Base-by-base conservation (phyloP, 1,140 invertebrate genomes). In the Cylas formicarius region DNA sequence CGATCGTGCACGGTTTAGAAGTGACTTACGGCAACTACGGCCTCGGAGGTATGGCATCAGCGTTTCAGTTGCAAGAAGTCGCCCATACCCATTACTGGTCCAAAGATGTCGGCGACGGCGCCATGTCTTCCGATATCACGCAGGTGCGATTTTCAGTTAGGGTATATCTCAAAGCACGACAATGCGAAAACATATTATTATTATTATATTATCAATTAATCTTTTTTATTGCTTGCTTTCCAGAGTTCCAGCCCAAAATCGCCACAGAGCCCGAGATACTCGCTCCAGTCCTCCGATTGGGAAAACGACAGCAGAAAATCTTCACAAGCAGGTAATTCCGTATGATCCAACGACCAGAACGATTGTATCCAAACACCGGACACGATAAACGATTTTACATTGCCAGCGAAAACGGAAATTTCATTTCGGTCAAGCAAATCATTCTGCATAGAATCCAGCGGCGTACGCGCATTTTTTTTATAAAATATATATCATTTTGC, bases 61-160 rank as follows among this genome's bases (percentile, higher is more conserved):
- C 92, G 9, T 95, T 93, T 66, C 92, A 96, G 68, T 72, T 98
- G 31, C 81, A 97, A 49, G 95, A 99, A 74, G 94, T 99, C 61
- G 90, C 93, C 2, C 94, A 99, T 67, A 99, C 95, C 0, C 95
- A 99, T 68, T 99, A 90, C 64, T 98, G 93, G 92, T 86, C 84
- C 34, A 88, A 90, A 62, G 92, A 96, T 60, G 62, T 85, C 1
- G 70, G 70, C 9, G 78, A 88, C 28, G 44, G 51, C 9, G 46
- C 38, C 11, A 44, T 36, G 19, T 48, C 45, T 16, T 19, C 54
- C 17, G 60, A 63, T 48, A 48, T 62, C n/a, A 63, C 61, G 20
- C 55, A 60, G 40, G 55, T 60, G 38, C 38, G 24, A 16, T 18
- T 26, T 33, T n/a, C n/a, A n/a, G n/a, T n/a, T n/a, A n/a, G n/a